Percentiles rank a stretch among this genome's conserved stretches.
These are phyloP conservation scores for Drosophila subsilvestris DNA, from an alignment of 2,888 invertebrate species.

Conservation along the genomic window DNA sequence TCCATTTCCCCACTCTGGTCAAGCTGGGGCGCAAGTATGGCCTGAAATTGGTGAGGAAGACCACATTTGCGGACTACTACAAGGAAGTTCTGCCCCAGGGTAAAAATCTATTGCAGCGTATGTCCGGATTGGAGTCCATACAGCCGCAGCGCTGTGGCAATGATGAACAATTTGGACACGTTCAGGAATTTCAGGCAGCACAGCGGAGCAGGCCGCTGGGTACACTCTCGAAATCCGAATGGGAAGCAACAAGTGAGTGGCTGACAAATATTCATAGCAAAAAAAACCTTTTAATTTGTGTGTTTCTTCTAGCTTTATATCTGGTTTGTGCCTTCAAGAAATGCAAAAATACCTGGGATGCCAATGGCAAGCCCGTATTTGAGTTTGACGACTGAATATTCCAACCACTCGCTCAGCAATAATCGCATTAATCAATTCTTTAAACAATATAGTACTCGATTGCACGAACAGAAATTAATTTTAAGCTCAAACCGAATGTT, in stretches of 20 bases:
- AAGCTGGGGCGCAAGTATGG: conserved; percentile 90
- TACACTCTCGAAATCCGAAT: conserved; percentile 94
- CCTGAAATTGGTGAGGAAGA: conserved; percentile 88
- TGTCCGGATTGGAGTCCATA: conserved; percentile 92
- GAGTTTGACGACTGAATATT: conserved; percentile 62
- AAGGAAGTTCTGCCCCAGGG: conserved; percentile 78
- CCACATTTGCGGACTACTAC: conserved; percentile 92
- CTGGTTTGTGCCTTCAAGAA: conserved; percentile 93
- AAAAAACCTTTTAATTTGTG: conserved; percentile 23
- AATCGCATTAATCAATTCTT: conserved; percentile 3
- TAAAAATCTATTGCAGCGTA: conserved; percentile 88
- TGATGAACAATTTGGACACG: conserved; percentile 90
- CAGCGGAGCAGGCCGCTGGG: conserved; percentile 86
- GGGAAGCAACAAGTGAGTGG: conserved; percentile 94
- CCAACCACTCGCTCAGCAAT: conserved; percentile 3
- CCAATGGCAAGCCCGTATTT: conserved; percentile 65
- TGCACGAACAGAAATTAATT: conserved; percentile 38
- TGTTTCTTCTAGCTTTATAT: conserved; percentile 89
- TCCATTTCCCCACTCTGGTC: conserved; percentile 94
- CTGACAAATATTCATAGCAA: background rate
- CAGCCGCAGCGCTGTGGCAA: conserved; percentile 86
- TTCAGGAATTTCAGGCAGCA: conserved; percentile 85
- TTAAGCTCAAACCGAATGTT: conserved; percentile 14
- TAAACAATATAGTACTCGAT: conserved; percentile 29
- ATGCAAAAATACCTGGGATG: conserved; percentile 82